Base-by-base conservation (phyloP, 2,113 vertebrate species). In the Rhinopithecus roxellana region DNA sequence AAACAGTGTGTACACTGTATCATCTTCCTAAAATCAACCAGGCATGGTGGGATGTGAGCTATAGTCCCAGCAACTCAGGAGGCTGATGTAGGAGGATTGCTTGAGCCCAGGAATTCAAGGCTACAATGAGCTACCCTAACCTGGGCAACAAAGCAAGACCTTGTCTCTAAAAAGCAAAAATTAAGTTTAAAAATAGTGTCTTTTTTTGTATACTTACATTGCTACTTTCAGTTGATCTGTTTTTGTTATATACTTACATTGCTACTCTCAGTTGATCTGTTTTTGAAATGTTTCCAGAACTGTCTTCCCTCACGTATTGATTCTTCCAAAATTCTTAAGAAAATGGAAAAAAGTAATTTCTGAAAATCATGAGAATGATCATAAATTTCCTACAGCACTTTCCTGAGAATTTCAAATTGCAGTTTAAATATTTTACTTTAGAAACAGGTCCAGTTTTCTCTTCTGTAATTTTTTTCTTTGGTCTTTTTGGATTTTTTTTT, bases 251-350 rank as follows among this genome's bases (percentile, higher is more conserved):
- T 87, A 81, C 25, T 81, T 90, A n/a, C 30, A 40, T 96, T 81
- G 72, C 43, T 57, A 74, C 43, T 57, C 91, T 64, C 38, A 75
- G 27, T 75, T 96, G 45, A 74, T 45, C 64, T 64, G 8, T 84
- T 85, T 88, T 59, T 43, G 52, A 79, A 10, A 10, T 83, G 50
- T 89, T 93, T 93, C 59, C 18, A 74, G 52, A 86, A 45, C 32
- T 94, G 11, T n/a, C 13, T 30, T 38, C 45, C 43, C 72, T 94
- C n/a, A 64, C 6, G 72, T 80, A 27, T 52, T 55, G 45, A 45
- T 74, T 93, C n/a, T 95, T 89, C 81, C 25, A 84, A 22, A 95
- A 74, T 45, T 48, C 74, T n/a, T 89, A 61, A 78, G 30, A 91
- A 94, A 52, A 83, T 83, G 20, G 35, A 18, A 45, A 80, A 93